Conservation (phyloP, 2,113 vertebrate species). For the Petromus typicus region DNA sequence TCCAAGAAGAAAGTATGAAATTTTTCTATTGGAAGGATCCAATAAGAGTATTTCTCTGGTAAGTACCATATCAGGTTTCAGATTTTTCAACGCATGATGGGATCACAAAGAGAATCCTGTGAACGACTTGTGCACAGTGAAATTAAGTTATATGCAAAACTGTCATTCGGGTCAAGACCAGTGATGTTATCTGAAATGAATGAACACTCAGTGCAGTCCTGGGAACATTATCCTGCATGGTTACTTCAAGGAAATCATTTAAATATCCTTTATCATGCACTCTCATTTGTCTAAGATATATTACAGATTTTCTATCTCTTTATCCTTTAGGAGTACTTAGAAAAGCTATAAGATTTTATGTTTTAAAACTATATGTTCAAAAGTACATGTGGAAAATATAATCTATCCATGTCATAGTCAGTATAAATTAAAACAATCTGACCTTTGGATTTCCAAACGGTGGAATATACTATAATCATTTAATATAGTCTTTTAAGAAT, state of each 20-base stretch:
- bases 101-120: not conserved
- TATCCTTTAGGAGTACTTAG: not conserved
- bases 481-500: not conserved
- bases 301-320: slow-evolving; percentile 11
- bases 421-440: slow-evolving; percentile 8
- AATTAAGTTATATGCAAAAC: slow-evolving; percentile 62
- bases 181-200: slow-evolving; percentile 69
- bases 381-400: not conserved
- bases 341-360: not conserved
- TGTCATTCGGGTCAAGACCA: slow-evolving; percentile 46
- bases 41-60: not conserved
- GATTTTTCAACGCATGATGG: not conserved
- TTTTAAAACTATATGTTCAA: slow-evolving; percentile 50
- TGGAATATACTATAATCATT: not conserved
- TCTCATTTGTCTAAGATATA: slow-evolving; percentile 44
- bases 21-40: not conserved
- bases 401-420: not conserved
- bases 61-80: not conserved
- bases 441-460: not conserved
- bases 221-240: slow-evolving; percentile 50
- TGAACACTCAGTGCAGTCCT: slow-evolving; percentile 8
- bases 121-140: slow-evolving; percentile 15
- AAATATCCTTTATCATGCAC: slow-evolving; percentile 26
- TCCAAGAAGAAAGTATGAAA: not conserved
- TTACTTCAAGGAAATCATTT: slow-evolving; percentile 57